Evolutionary conservation across 1,140 invertebrate genomes (phyloP), one percentile per base, ranked within the genome.

Genomic region (Pectinophora gossypiella): DNA sequence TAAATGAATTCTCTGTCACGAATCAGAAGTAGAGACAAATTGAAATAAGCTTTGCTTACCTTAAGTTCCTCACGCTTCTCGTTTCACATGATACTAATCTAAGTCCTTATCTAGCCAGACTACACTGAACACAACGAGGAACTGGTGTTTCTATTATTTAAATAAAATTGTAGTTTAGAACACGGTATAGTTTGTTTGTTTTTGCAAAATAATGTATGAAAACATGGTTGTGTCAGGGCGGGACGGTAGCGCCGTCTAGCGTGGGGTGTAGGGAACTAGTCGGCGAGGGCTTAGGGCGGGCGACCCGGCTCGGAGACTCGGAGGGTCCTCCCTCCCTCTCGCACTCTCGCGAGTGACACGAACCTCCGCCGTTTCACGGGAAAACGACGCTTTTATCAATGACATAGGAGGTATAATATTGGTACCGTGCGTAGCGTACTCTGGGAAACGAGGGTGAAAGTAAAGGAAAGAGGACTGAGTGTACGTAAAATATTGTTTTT

Each of bases 311-410:
- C 63, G 53, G 59, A 61, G 61, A 59, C 60, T 49, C 32, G 46
- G 59, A 67, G 72, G 66, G 73, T 66, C 50, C 59, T 56, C 56
- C 54, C 50, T 46, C 48, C 44, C 65, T 53, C 51, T 48, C 49
- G 47, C 20, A 76, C 78, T 70, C 74, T 21, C 65, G 77, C 72
- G 49, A 73, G 68, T 76, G 61, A 55, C 68, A 58, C 51, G 48
- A 59, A 60, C 52, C 55, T 53, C 61, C 54, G 54, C 64, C 56
- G 68, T 61, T 74, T 74, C 72, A 82, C 73, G 78, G 74, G 69
- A 85, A 79, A 86, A 82, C 68, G 70, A 70, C 55, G 64, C 82
- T 74, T 84, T 82, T 77, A 79, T 81, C 76, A 79, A 79, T 82
- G 80, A 72, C 72, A 84, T 84, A 84, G 70, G 75, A 78, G 64